A percentile compares a stretch with the other conserved stretches of the same genome.
Conservation (phyloP, 2,113 vertebrate genomes). For the Donacobius atricapilla region DNA sequence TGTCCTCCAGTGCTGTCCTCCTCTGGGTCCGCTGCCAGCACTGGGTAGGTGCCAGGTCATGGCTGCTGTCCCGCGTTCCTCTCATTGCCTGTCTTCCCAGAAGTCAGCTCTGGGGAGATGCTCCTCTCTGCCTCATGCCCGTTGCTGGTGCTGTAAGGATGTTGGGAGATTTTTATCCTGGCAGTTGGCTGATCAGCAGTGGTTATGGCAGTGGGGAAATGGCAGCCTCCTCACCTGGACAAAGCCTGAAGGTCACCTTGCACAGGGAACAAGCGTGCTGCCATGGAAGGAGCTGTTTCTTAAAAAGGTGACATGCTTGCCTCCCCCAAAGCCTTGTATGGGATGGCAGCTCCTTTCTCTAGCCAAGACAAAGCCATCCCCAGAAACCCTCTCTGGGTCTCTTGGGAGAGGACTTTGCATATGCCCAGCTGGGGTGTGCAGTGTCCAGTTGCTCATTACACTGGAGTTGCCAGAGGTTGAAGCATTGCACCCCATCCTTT, state of each 20-base stretch:
- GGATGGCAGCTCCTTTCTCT: background rate
- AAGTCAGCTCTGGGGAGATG: background rate
- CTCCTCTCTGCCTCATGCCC: background rate
- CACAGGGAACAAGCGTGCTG: fast-evolving
- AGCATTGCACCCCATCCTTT: fast-evolving
- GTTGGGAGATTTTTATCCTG: background rate
- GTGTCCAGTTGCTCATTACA: fast-evolving
- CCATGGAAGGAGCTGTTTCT: background rate
- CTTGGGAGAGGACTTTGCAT: background rate
- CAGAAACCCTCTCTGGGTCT: background rate
- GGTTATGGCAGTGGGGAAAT: background rate
- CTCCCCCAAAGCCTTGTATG: background rate
- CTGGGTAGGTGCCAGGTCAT: background rate
- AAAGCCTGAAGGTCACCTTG: background rate
- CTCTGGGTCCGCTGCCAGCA: fast-evolving
- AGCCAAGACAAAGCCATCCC: background rate
- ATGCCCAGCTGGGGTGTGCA: background rate
- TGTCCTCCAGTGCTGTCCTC: fast-evolving
- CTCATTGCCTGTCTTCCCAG: background rate
- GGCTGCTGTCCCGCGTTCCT: background rate
- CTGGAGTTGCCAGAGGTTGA: fast-evolving
- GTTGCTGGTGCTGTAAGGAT: fast-evolving
- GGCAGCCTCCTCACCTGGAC: background rate
- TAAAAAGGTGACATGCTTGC: fast-evolving
- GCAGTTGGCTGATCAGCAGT: fast-evolving